Evolutionary conservation across 2,113 vertebrate species (phyloP).

Genomic region (Apteryx owenii): DNA sequence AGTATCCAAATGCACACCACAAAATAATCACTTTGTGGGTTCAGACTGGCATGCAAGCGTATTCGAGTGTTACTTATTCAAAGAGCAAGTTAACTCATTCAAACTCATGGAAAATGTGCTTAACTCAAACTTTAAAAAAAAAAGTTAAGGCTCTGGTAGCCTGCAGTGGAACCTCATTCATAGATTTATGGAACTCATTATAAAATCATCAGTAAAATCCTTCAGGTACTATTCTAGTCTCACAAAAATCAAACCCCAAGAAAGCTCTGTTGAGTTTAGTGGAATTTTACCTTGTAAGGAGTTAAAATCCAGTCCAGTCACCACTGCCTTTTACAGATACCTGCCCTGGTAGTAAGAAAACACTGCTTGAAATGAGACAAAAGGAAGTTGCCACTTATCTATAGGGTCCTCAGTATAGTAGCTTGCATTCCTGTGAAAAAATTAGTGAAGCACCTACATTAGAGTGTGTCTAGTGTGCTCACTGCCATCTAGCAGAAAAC

Average conservation of each 20-base stretch:
- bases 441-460: neutral
- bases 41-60: neutral
- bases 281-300: neutral
- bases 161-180: neutral
- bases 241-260: neutral
- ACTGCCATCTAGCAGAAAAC: neutral
- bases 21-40: neutral
- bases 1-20: neutral
- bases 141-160: neutral
- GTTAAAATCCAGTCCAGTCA: neutral
- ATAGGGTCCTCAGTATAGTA: neutral
- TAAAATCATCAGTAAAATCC: neutral
- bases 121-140: neutral
- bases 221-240: neutral
- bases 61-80: slow-evolving; percentile 17
- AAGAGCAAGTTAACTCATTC: neutral
- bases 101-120: neutral
- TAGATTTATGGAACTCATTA: neutral
- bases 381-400: neutral
- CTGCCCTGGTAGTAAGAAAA: neutral
- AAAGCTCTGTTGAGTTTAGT: neutral
- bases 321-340: neutral
- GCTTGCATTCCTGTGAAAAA: neutral
- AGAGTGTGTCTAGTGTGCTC: neutral
- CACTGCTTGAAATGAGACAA: neutral